Percentiles rank a stretch among this genome's conserved stretches.
phyloP scores from a whole-genome alignment of 2,113 vertebrate genomes.

The Calypte anna region DNA sequence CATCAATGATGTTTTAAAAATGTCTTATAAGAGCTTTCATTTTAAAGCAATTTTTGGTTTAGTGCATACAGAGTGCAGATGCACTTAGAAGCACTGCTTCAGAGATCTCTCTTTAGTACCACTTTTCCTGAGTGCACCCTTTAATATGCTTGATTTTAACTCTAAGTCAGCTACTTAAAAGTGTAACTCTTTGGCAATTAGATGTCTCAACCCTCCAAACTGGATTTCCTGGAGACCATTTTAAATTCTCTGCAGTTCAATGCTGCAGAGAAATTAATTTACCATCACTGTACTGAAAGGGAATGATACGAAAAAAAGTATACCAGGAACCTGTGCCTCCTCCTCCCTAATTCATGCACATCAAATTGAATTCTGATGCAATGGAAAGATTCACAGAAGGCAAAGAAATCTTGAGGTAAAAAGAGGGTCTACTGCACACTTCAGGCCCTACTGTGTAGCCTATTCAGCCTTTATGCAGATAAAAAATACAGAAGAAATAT shows the following conservation, averaged over 20 bases:
- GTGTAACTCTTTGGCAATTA: slow-evolving; percentile 44
- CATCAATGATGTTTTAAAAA: slow-evolving; percentile 48
- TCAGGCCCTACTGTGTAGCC: not conserved
- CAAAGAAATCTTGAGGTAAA: not conserved
- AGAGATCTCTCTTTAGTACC: not conserved
- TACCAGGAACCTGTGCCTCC: not conserved
- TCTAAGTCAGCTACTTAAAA: slow-evolving; percentile 47
- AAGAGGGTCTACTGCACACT: not conserved
- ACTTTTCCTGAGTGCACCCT: slow-evolving; percentile 42
- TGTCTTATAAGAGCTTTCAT: slow-evolving; percentile 48
- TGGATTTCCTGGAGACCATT: not conserved
- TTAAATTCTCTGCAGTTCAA: not conserved
- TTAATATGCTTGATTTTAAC: slow-evolving; percentile 54
- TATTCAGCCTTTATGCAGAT: not conserved
- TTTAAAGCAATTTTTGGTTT: slow-evolving; percentile 48
- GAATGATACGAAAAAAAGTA: not conserved
- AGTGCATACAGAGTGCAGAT: not conserved
- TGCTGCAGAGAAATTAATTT: not conserved
- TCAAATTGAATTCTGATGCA: not conserved
- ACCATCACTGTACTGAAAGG: not conserved
- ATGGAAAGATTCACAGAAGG: not conserved
- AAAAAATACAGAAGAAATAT: not conserved
- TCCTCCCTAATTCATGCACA: not conserved
- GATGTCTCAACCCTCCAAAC: slow-evolving; percentile 5
- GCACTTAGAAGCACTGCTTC: slow-evolving; percentile 57